Conservation (phyloP, 2,888 invertebrate species). For the Nomada goodeniana region DNA sequence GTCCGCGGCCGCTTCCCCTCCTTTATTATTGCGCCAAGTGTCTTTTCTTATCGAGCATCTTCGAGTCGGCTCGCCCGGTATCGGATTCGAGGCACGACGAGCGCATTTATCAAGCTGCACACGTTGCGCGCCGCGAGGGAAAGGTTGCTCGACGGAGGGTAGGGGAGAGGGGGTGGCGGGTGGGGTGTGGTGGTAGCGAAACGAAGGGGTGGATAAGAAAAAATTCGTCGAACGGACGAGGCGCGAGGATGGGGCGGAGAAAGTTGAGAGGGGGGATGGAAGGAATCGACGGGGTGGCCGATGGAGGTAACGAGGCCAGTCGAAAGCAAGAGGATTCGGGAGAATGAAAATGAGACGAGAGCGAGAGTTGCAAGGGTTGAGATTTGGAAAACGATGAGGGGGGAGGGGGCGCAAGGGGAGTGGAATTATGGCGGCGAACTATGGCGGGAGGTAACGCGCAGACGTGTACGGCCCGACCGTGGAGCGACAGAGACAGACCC, state of each 20-base stretch:
- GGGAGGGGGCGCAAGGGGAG: not conserved
- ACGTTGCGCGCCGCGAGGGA: constrained; percentile 56
- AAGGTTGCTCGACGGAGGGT: constrained; percentile 11
- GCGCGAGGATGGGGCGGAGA: constrained; percentile 2
- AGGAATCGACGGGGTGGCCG: constrained; percentile 1
- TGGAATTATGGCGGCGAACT: constrained; percentile 22
- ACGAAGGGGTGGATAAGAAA: not conserved
- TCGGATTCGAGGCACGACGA: constrained; percentile 72
- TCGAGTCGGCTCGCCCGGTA: constrained; percentile 44
- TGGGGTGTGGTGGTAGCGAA: not conserved
- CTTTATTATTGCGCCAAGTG: constrained; percentile 51
- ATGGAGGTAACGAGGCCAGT: constrained; percentile 25
- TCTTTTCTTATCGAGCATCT: constrained; percentile 58
- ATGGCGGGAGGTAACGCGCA: constrained; percentile 17
- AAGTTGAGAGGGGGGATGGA: not conserved
- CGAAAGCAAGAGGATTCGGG: constrained; percentile 29
- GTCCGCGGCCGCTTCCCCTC: not conserved
- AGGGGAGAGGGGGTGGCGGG: too few species aligned
- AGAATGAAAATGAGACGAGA: constrained; percentile 48
- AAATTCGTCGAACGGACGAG: constrained; percentile 12
- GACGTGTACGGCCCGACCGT: not conserved
- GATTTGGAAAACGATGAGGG: constrained; percentile 34
- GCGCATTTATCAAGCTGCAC: constrained; percentile 70
- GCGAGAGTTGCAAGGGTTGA: constrained; percentile 30
- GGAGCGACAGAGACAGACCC: not conserved